Conservation (phyloP, 2,888 invertebrate species). For the Cosmopolites sordidus region DNA sequence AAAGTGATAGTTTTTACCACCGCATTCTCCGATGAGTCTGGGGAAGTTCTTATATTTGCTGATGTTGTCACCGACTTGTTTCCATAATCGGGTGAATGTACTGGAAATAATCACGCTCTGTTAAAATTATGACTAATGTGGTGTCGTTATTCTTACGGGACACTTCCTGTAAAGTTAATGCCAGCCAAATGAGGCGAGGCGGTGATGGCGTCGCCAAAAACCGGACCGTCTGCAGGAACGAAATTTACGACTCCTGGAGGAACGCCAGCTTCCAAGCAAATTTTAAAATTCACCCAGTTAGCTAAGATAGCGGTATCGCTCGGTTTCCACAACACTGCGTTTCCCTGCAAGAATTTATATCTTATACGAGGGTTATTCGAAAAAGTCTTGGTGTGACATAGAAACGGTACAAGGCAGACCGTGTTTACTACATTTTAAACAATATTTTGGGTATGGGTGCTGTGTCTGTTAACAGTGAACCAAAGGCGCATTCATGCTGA, state of each 20-base stretch:
- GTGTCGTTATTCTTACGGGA: slow-evolving; percentile 59
- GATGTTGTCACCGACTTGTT: slow-evolving; percentile 85
- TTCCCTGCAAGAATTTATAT: slow-evolving; percentile 62
- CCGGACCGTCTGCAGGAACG: slow-evolving; percentile 92
- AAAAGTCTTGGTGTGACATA: too few species aligned
- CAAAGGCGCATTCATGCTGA: too few species aligned
- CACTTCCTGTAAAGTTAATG: slow-evolving; percentile 97
- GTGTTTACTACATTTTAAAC: too few species aligned
- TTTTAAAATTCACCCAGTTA: slow-evolving; percentile 90
- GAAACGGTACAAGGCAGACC: too few species aligned
- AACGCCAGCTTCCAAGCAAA: slow-evolving; percentile 92
- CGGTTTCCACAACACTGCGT: slow-evolving; percentile 95
- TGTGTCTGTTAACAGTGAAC: too few species aligned
- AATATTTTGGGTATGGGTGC: too few species aligned
- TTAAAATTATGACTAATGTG: background rate
- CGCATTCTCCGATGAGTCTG: slow-evolving; percentile 91
- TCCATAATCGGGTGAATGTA: slow-evolving; percentile 91
- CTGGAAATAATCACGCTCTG: slow-evolving; percentile 45
- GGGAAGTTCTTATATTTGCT: slow-evolving; percentile 84
- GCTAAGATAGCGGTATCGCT: slow-evolving; percentile 95
- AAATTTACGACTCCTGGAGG: slow-evolving; percentile 97
- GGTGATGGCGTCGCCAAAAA: slow-evolving; percentile 89
- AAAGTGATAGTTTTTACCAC: slow-evolving; percentile 99
- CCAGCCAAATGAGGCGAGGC: slow-evolving; percentile 82
- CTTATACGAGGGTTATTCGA: too few species aligned